Evolutionary conservation across 2,113 vertebrate genomes (phyloP).

Genomic region (Microcebus murinus): DNA sequence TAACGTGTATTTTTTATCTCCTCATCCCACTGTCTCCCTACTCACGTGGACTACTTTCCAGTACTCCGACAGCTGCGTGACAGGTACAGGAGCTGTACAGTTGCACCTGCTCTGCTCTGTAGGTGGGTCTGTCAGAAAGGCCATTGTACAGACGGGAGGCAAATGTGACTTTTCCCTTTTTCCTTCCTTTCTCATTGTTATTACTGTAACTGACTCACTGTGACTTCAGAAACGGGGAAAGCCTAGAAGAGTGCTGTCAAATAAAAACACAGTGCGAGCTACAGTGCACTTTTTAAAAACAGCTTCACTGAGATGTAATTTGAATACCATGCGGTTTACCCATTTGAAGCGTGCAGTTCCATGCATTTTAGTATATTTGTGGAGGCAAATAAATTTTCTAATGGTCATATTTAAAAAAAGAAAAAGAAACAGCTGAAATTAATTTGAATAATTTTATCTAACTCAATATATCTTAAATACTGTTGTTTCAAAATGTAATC

Average conservation of each 20-base stretch:
- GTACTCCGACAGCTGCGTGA: neutral
- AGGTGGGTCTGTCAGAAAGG: neutral
- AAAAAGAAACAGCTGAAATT: neutral
- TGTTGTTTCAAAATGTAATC: constrained; percentile 10
- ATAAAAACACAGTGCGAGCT: neutral
- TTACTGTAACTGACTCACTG: neutral
- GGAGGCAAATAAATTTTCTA: neutral
- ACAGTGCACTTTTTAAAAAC: neutral
- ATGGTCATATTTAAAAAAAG: neutral
- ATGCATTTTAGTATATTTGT: neutral
- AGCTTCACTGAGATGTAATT: neutral
- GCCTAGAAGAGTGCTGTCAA: neutral
- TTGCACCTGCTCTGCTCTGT: constrained; percentile 43
- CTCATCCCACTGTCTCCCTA: neutral
- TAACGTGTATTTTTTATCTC: neutral
- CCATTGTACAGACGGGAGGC: constrained; percentile 1
- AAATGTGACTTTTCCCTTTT: constrained; percentile 29
- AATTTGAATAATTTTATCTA: constrained; percentile 33
- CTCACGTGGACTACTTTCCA: neutral
- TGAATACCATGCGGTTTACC: too few relatives aligned
- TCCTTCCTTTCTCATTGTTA: constrained; percentile 32
- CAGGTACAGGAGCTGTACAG: neutral
- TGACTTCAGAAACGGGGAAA: neutral
- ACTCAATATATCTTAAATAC: neutral
- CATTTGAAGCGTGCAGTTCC: neutral